These are phyloP conservation scores for Australoheros facetus DNA, from an alignment of 2,797 vertebrate genomes.

Conservation along the genomic window DNA sequence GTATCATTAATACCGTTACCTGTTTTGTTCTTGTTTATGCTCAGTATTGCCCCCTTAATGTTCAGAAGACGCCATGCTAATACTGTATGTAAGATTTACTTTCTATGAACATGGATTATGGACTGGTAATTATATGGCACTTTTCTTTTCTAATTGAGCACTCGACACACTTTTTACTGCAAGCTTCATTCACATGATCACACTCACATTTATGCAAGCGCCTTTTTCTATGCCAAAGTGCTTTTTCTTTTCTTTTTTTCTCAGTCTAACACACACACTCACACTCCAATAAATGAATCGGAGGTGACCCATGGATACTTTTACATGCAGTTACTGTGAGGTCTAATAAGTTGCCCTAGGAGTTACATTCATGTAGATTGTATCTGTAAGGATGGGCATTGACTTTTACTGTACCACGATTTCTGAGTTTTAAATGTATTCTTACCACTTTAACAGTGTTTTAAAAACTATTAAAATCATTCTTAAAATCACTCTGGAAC, in stretches of 20 bases:
- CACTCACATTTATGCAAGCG: neutral
- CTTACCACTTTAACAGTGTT: neutral
- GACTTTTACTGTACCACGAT: too few species aligned
- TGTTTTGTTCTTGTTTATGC: neutral
- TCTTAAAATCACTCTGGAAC: too few species aligned
- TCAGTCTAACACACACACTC: too few species aligned
- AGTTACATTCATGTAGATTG: neutral
- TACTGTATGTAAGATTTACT: neutral
- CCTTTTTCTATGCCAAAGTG: rapidly evolving
- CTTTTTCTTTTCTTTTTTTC: too few species aligned
- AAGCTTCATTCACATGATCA: neutral
- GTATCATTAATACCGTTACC: neutral
- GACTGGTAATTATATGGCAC: neutral
- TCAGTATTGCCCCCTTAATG: neutral
- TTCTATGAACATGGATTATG: neutral
- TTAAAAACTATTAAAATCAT: too few species aligned
- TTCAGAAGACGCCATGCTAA: neutral
- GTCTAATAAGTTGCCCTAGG: neutral
- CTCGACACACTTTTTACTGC: neutral
- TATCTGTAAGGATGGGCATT: neutral
- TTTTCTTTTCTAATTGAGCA: neutral
- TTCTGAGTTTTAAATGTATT: neutral
- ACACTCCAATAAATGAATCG: neutral
- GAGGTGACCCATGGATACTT: neutral
- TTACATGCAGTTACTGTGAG: neutral